phyloP scores from a whole-genome alignment of 2,888 invertebrate genomes.

The Drosophila histrio region DNA sequence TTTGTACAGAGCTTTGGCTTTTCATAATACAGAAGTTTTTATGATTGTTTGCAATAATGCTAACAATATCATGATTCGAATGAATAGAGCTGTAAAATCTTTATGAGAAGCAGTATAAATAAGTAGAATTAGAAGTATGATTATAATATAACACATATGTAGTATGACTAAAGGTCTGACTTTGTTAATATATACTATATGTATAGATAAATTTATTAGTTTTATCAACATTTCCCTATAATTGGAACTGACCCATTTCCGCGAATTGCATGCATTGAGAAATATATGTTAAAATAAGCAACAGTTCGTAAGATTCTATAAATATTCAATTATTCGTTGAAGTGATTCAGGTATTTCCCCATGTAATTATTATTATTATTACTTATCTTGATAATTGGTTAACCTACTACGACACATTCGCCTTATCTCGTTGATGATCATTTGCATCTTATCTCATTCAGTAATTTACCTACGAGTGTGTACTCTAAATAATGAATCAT shows the following conservation, averaged over 20 bases:
- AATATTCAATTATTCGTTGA: slow-evolving; percentile 3
- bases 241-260: slow-evolving; percentile 14
- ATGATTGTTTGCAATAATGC: slow-evolving; percentile 6
- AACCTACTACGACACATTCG: not conserved
- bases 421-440: slow-evolving; percentile 34
- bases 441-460: slow-evolving; percentile 37
- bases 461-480: slow-evolving; percentile 1
- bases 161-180: slow-evolving; percentile 9
- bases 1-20: not conserved
- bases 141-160: slow-evolving; percentile 23
- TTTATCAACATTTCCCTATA: slow-evolving; percentile 30
- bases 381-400: slow-evolving; percentile 24
- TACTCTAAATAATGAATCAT: slow-evolving; percentile 40
- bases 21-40: slow-evolving; percentile 4
- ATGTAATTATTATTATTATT: slow-evolving; percentile 13
- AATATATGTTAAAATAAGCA: slow-evolving; percentile 3
- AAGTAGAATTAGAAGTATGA: slow-evolving; percentile 28
- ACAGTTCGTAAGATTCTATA: slow-evolving; percentile 17
- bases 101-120: slow-evolving; percentile 15
- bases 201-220: not conserved
- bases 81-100: slow-evolving; percentile 23
- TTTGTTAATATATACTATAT: not conserved
- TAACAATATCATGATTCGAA: slow-evolving; percentile 24
- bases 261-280: slow-evolving; percentile 22
- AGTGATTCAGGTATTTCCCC: slow-evolving; percentile 13